Evolutionary conservation across 2,113 vertebrate genomes (phyloP).

Genomic region (Axis porcinus): DNA sequence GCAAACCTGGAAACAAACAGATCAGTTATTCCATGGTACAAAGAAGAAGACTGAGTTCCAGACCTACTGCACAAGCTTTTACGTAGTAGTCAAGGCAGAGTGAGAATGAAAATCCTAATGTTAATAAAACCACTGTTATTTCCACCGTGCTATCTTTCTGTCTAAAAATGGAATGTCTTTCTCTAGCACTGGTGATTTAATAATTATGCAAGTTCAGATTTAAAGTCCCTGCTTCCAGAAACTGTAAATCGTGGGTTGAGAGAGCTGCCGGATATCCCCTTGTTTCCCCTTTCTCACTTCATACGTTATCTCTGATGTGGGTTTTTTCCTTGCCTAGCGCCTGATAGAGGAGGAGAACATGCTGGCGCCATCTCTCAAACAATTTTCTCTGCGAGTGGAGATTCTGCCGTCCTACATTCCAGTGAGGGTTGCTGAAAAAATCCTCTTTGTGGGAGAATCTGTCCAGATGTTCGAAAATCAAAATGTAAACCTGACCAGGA

Average conservation of each 20-base stretch:
- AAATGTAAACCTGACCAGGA: slow-evolving; percentile 92
- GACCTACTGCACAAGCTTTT: not conserved
- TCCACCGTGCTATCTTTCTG: not conserved
- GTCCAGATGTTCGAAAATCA: slow-evolving; percentile 99
- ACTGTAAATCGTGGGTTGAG: not conserved
- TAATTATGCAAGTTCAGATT: not conserved
- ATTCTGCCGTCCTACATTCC: slow-evolving; percentile 98
- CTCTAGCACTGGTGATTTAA: not conserved
- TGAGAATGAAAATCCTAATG: not conserved
- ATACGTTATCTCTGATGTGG: not conserved
- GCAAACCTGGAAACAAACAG: not conserved
- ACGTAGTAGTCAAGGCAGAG: not conserved
- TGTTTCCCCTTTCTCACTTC: not conserved
- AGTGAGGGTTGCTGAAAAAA: slow-evolving; percentile 96
- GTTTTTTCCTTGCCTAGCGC: slow-evolving; percentile 80
- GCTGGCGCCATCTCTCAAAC: slow-evolving; percentile 96
- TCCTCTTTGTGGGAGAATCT: slow-evolving; percentile 97
- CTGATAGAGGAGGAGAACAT: slow-evolving; percentile 99
- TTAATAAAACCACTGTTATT: not conserved
- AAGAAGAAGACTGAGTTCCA: not conserved
- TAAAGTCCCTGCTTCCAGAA: not conserved
- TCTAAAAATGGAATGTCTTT: not conserved
- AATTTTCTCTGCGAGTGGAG: slow-evolving; percentile 95
- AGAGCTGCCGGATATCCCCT: not conserved
- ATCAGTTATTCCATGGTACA: not conserved